phyloP scores from a whole-genome alignment of 2,113 vertebrate species.

The Aspiorhynchus laticeps region DNA sequence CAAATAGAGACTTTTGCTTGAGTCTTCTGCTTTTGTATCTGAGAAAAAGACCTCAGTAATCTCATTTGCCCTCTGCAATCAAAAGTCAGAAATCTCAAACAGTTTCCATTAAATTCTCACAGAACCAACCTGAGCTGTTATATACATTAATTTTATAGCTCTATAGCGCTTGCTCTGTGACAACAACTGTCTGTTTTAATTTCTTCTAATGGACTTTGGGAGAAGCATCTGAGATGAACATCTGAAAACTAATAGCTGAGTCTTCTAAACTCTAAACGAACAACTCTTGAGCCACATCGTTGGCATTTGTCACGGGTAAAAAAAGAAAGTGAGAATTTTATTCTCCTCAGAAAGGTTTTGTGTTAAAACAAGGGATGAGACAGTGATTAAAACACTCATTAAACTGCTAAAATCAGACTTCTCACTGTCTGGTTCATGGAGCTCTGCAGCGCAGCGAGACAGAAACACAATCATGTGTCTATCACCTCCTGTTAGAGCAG shows the following conservation, averaged over 20 bases:
- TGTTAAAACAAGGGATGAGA: not conserved
- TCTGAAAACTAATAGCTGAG: not conserved
- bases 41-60: not conserved
- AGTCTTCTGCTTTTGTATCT: too few relatives aligned
- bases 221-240: not conserved
- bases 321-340: not conserved
- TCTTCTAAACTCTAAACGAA: not conserved
- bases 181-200: not conserved
- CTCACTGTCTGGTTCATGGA: not conserved
- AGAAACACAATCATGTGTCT: not conserved
- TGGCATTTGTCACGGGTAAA: not conserved
- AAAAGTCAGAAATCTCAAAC: not conserved
- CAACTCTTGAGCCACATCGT: not conserved
- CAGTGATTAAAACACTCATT: not conserved
- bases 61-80: not conserved
- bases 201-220: not conserved
- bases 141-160: not conserved
- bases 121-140: not conserved
- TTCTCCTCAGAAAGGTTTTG: not conserved
- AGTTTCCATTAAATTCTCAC: not conserved
- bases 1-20: too few relatives aligned
- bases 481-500: not conserved
- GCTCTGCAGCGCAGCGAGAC: not conserved
- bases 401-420: not conserved
- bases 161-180: not conserved